These are phyloP conservation scores for Eptesicus fuscus DNA, from an alignment of 2,113 vertebrate species.

Conservation along the genomic window DNA sequence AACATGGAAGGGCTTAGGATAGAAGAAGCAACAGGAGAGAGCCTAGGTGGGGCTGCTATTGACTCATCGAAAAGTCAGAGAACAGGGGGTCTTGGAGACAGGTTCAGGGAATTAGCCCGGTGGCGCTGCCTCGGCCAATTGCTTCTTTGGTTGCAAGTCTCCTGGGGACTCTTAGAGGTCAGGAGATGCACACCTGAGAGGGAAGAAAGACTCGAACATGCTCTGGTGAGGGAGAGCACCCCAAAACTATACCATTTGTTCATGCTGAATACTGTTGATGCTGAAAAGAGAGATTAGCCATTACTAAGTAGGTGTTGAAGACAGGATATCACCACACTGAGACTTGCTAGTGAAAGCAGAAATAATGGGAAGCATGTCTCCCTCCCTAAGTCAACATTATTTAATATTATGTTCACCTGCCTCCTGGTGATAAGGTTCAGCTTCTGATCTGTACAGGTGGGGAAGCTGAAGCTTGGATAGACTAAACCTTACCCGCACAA, in stretches of 20 bases:
- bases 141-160: not conserved
- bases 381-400: not conserved
- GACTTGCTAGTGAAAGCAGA: not conserved
- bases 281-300: not conserved
- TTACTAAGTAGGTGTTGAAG: not conserved
- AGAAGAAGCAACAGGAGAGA: not conserved
- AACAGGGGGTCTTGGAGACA: not conserved
- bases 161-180: not conserved
- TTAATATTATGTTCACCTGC: not conserved
- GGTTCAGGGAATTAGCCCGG: not conserved
- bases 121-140: not conserved
- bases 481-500: not conserved
- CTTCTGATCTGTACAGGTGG: not conserved
- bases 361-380: not conserved
- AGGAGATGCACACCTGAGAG: not conserved
- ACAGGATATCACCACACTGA: not conserved
- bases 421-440: not conserved
- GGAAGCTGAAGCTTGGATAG: not conserved
- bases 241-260: not conserved
- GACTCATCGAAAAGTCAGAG: not conserved
- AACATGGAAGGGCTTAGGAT: not conserved
- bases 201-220: not conserved
- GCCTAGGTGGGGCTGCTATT: not conserved
- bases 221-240: not conserved
- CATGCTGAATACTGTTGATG: not conserved